Evolutionary conservation across 2,888 invertebrate species (phyloP), one percentile per base, ranked within the genome.

Genomic region (Platycheirus albimanus): DNA sequence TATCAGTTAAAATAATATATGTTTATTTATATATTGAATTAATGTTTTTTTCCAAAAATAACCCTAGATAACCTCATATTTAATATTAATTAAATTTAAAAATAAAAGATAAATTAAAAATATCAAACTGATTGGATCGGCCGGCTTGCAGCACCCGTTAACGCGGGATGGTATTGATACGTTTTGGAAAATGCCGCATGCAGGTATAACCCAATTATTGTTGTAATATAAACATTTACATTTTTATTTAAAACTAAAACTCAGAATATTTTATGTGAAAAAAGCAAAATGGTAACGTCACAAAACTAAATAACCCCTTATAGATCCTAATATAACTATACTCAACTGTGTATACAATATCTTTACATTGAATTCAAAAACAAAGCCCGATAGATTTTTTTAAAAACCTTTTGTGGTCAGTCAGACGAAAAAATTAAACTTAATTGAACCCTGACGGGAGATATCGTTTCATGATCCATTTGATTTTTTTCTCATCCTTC

Each of bases 161-260:
- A 85, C 85, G 71, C 86, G 87, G 86, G 86, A 87, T 87, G 91
- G 89, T 93, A 94, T 94, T 86, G 94, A 94, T 90, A 94, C 95
- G 87, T 95, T 95, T 91, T 95, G 95, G 95, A 95, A 96, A 92
- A 96, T 96, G 95, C 96, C 96, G 86, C 95, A 96, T 91, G 96
- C 96, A 95, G 96, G 96, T 96, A 91, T 91, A 64, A 72, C 19
- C 36, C 54, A 76, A 54, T 54, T 61, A 69, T 41, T 75, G 4
- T 51, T 8, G 7, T 24, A 15, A 13, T 15, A 51, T 13, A 49
- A 28, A 10, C 19, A 8, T 2, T 19, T 11, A 20, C n/a, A n/a
- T n/a, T n/a, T 15, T 38, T 10, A 2, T 33, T 36, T 47, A 54
- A 43, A 52, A 19, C 24, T 63, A 51, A 45, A 45, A 58, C 41